Percentiles rank a stretch among this genome's conserved stretches.
Evolutionary conservation across 2,888 invertebrate species (phyloP).

Genomic region (Patella ulyssiponensis): DNA sequence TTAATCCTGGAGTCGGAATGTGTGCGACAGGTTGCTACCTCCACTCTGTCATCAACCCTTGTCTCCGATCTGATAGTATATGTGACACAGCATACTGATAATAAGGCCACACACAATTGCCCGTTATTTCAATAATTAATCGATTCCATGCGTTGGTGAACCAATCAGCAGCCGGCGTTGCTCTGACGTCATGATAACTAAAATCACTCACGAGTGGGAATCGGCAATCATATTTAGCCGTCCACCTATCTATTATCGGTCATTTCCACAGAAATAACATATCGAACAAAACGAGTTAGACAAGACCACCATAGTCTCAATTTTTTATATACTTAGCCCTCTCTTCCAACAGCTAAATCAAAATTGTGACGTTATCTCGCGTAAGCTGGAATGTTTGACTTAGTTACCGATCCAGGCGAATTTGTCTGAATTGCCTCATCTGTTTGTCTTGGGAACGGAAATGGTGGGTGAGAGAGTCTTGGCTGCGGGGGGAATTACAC

Average conservation of each 20-base stretch:
- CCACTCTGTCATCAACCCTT: neutral
- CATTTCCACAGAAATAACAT: too few species aligned
- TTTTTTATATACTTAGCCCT: too few species aligned
- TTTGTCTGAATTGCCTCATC: neutral
- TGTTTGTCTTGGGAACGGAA: neutral
- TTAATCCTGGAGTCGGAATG: too few species aligned
- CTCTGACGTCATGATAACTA: neutral
- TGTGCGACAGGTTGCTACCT: neutral
- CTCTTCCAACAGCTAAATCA: too few species aligned
- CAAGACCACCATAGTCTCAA: too few species aligned
- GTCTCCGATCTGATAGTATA: conserved; percentile 3
- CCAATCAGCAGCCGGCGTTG: neutral
- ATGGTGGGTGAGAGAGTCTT: conserved; percentile 4
- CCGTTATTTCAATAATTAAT: conserved; percentile 11
- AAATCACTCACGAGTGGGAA: too few species aligned
- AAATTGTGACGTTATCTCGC: too few species aligned
- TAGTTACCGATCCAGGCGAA: too few species aligned
- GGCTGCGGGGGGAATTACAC: neutral
- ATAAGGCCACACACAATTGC: conserved; percentile 1
- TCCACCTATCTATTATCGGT: too few species aligned
- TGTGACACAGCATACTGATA: neutral
- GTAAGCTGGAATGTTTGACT: too few species aligned
- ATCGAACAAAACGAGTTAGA: too few species aligned
- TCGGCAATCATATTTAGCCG: too few species aligned
- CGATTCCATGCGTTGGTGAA: conserved; percentile 2